Evolutionary conservation across 2,113 vertebrate species (phyloP).

Genomic region (Mellivora capensis): DNA sequence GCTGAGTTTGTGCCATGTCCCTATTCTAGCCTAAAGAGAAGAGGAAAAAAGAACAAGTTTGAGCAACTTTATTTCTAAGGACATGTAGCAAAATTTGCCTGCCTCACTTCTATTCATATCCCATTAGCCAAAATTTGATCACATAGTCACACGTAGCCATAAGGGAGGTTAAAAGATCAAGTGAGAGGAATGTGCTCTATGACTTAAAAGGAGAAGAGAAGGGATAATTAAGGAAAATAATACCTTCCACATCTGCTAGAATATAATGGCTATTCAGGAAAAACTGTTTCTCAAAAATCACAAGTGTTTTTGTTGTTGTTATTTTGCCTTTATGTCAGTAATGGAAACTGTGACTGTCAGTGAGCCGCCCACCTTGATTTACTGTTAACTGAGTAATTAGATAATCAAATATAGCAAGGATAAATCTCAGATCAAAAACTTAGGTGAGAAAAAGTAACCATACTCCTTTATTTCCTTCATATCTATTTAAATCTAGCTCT

Average conservation of each 20-base stretch:
- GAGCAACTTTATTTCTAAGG: neutral
- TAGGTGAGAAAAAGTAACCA: neutral
- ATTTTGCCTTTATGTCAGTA: neutral
- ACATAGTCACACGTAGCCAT: neutral
- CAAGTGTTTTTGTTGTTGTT: neutral
- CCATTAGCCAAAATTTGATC: neutral
- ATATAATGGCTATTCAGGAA: neutral
- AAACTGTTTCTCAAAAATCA: neutral
- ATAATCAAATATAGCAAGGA: neutral
- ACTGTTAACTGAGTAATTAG: neutral
- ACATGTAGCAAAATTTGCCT: neutral
- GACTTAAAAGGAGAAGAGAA: neutral
- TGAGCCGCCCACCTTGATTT: neutral
- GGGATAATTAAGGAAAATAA: neutral
- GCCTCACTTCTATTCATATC: neutral
- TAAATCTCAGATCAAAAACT: neutral
- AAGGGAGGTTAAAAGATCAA: neutral
- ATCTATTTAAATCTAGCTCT: neutral
- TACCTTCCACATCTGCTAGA: neutral
- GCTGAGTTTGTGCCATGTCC: neutral
- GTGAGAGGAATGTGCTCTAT: neutral
- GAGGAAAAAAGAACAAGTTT: neutral
- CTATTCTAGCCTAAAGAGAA: neutral
- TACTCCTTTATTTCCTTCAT: neutral
- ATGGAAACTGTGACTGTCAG: neutral